Evolutionary conservation across 2,888 invertebrate genomes (phyloP).

Genomic region (Bimastos eiseni): DNA sequence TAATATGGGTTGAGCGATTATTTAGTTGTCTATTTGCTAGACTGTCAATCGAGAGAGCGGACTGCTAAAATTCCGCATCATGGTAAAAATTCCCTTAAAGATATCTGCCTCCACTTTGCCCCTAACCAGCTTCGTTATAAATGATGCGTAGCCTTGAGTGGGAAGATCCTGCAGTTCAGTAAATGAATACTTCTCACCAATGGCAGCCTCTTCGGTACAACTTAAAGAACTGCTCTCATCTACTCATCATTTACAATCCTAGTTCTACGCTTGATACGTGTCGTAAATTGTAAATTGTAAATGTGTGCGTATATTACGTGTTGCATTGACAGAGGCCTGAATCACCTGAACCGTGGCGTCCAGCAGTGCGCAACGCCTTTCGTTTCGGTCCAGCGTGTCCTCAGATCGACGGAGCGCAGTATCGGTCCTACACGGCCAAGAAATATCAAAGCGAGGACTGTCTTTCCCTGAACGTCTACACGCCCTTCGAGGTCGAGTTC

Average conservation of each 20-base stretch:
- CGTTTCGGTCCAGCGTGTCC: slow-evolving; percentile 27
- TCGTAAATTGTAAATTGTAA: neutral
- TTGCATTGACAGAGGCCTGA: slow-evolving; percentile 19
- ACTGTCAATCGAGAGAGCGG: too few relatives aligned
- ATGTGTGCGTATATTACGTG: neutral
- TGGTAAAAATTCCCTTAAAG: too few relatives aligned
- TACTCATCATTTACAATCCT: neutral
- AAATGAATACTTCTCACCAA: neutral
- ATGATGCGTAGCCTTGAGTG: too few relatives aligned
- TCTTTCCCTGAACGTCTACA: slow-evolving; percentile 57
- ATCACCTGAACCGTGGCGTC: slow-evolving; percentile 15
- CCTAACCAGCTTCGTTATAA: too few relatives aligned
- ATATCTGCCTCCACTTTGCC: too few relatives aligned
- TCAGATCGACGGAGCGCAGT: neutral
- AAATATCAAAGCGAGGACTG: slow-evolving; percentile 54
- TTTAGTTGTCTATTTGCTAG: too few relatives aligned
- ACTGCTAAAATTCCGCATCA: too few relatives aligned
- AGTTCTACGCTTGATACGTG: neutral
- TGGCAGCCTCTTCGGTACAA: neutral
- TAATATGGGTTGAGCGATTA: too few relatives aligned
- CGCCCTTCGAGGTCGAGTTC: slow-evolving; percentile 43
- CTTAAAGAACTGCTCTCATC: neutral
- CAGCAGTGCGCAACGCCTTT: slow-evolving; percentile 21
- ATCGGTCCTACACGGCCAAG: neutral
- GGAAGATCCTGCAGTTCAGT: too few relatives aligned